Conservation (phyloP, 2,888 invertebrate species). For the Monoplex corrugatus region DNA sequence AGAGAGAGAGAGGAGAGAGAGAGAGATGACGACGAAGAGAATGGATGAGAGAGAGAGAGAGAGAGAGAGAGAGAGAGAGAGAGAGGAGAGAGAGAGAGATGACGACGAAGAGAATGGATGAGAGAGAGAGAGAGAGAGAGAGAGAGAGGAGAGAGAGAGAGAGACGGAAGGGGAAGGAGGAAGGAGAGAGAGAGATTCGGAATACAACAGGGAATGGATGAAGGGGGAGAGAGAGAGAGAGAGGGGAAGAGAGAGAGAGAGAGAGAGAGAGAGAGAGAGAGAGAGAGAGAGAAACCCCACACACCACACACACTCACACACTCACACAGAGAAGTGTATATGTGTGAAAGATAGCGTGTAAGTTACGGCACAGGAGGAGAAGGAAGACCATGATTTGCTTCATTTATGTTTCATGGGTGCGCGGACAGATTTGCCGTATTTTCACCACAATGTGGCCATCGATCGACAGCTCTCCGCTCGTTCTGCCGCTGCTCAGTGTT, state of each 20-base stretch:
- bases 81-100: neutral
- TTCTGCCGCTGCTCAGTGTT: neutral
- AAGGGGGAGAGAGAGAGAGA: neutral
- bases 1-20: neutral
- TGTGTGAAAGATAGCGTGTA: constrained; percentile 7
- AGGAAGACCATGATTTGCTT: neutral
- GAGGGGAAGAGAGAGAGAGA: neutral
- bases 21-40: neutral
- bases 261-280: neutral
- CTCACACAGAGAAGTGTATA: too few relatives aligned
- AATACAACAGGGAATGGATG: too few relatives aligned
- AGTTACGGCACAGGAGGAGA: constrained; percentile 2
- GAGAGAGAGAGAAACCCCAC: too few relatives aligned
- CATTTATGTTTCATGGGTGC: constrained; percentile 20
- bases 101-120: neutral
- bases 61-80: neutral
- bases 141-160: neutral
- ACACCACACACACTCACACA: too few relatives aligned
- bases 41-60: neutral
- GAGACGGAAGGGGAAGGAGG: neutral
- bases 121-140: neutral
- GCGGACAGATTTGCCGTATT: neutral
- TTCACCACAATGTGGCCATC: neutral
- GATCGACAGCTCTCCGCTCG: too few relatives aligned
- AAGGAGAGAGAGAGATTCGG: neutral